phyloP scores from a whole-genome alignment of 2,113 vertebrate species.

The Ovis canadensis region DNA sequence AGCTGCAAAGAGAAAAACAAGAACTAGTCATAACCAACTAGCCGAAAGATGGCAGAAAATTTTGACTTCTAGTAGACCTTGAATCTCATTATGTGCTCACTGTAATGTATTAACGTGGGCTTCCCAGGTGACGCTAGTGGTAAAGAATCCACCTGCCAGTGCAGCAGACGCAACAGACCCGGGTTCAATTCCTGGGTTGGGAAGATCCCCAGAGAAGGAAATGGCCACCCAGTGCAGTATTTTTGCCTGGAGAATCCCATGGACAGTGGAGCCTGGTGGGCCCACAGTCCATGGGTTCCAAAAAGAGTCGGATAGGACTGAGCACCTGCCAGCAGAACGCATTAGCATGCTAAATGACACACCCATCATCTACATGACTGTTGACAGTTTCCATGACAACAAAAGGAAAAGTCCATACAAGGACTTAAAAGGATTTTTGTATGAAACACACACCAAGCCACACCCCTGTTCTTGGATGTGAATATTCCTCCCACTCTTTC shows the following conservation, averaged over 20 bases:
- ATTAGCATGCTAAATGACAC: not conserved
- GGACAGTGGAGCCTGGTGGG: not conserved
- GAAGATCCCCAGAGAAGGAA: not conserved
- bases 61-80: not conserved
- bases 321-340: not conserved
- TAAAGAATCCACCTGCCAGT: not conserved
- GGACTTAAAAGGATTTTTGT: not conserved
- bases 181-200: not conserved
- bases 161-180: not conserved
- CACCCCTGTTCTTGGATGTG: not conserved
- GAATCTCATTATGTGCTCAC: not conserved
- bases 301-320: not conserved
- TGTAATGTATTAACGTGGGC: not conserved
- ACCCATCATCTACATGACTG: not conserved
- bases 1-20: not conserved
- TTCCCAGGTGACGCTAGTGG: not conserved
- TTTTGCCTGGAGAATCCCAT: not conserved
- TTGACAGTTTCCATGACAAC: not conserved
- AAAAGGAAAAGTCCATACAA: not conserved
- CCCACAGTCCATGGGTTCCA: not conserved
- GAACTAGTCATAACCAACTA: not conserved
- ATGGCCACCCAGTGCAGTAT: not conserved
- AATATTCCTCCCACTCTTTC: not conserved
- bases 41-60: not conserved
- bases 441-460: not conserved